phyloP scores from a whole-genome alignment of 2,797 vertebrate genomes.

The Acanthis flammea region DNA sequence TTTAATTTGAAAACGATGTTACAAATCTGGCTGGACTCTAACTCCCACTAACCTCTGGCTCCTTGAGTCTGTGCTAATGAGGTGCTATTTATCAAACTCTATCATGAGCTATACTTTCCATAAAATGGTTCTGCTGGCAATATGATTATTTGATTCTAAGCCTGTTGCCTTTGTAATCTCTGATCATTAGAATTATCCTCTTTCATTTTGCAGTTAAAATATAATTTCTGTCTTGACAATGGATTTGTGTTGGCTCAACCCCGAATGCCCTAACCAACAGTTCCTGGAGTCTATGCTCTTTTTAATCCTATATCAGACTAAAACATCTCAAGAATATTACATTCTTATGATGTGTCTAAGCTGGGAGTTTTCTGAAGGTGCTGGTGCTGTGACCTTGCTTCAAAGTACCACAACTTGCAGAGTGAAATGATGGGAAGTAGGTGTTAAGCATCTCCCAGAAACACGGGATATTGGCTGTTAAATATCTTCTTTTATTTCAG shows the following conservation, averaged over 20 bases:
- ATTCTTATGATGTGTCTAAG: background rate
- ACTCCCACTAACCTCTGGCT: slow-evolving; percentile 29
- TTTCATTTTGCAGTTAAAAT: slow-evolving; percentile 22
- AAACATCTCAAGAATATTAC: background rate
- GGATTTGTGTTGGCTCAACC: background rate
- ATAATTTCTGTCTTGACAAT: background rate
- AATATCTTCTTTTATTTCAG: background rate
- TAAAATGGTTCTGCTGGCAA: background rate
- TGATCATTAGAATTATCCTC: slow-evolving; percentile 1
- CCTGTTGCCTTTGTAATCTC: background rate
- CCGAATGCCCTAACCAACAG: background rate
- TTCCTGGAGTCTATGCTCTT: background rate
- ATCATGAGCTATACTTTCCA: background rate
- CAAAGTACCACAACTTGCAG: background rate
- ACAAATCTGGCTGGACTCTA: slow-evolving; percentile 18
- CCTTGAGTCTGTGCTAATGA: slow-evolving; percentile 23
- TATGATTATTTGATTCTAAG: background rate
- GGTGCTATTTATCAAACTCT: slow-evolving; percentile 30
- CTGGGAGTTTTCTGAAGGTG: background rate
- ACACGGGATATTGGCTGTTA: background rate
- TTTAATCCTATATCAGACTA: background rate
- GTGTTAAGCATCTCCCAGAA: background rate
- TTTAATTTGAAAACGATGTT: slow-evolving; percentile 28
- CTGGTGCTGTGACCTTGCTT: background rate
- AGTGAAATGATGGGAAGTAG: background rate